A percentile compares a stretch with the other conserved stretches of the same genome.
Evolutionary conservation across 2,888 invertebrate genomes (phyloP).

Genomic region (Lepidonotus clava): DNA sequence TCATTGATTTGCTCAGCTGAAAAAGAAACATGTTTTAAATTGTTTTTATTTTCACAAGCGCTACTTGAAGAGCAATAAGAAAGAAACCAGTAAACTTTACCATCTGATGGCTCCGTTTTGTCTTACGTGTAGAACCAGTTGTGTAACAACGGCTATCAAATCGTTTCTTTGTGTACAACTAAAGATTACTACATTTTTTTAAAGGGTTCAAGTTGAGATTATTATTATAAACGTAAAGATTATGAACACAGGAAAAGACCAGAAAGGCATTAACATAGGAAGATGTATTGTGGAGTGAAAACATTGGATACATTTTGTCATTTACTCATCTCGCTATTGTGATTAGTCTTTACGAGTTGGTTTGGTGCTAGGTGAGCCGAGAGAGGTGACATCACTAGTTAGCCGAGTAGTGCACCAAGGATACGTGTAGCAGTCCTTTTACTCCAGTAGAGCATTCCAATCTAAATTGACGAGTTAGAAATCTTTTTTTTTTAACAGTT

Average conservation of each 20-base stretch:
- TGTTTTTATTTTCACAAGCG: background rate
- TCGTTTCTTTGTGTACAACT: too few species aligned
- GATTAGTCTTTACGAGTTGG: background rate
- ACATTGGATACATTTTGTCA: background rate
- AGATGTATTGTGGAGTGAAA: background rate
- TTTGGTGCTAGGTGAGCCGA: background rate
- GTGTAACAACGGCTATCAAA: too few species aligned
- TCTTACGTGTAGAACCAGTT: background rate
- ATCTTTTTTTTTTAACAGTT: background rate
- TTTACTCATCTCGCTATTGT: too few species aligned
- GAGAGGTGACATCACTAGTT: background rate
- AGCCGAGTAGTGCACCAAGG: background rate
- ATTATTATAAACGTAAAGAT: background rate
- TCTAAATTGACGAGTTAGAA: background rate
- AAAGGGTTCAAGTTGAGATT: background rate
- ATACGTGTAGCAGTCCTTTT: background rate
- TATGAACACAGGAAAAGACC: background rate
- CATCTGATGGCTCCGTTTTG: background rate
- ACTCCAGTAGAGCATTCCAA: constrained; percentile 10
- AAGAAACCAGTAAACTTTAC: background rate
- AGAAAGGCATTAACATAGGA: background rate
- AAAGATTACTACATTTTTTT: background rate
- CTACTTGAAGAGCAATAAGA: background rate
- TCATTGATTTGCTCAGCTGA: background rate
- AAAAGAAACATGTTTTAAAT: background rate